phyloP scores from a whole-genome alignment of 2,797 vertebrate species.

The Catostomus latipinnis region DNA sequence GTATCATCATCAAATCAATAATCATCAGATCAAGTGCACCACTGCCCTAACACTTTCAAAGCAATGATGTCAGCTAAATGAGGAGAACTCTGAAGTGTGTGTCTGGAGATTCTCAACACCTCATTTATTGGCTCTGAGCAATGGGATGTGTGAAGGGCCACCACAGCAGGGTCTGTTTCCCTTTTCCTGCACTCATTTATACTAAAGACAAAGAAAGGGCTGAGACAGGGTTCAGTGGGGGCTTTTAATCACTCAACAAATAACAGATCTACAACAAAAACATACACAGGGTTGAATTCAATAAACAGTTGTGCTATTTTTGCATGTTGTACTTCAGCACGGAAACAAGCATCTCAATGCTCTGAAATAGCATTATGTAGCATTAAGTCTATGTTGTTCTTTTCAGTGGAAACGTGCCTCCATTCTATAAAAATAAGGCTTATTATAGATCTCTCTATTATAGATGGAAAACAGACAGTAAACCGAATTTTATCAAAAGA shows the following conservation, averaged over 20 bases:
- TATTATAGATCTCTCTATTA: too few species aligned
- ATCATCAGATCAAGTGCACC: slow-evolving; percentile 60
- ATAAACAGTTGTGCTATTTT: too few species aligned
- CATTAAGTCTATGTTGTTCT: too few species aligned
- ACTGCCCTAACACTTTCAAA: slow-evolving; percentile 66
- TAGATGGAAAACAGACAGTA: too few species aligned
- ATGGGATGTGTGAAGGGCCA: not conserved
- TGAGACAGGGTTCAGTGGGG: slow-evolving; percentile 6
- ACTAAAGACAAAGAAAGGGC: slow-evolving; percentile 34
- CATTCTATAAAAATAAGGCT: too few species aligned
- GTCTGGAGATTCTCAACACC: slow-evolving; percentile 75
- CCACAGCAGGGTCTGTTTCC: slow-evolving; percentile 21
- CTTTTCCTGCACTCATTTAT: slow-evolving; percentile 31
- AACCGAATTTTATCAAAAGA: too few species aligned
- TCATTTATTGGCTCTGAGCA: slow-evolving; percentile 29
- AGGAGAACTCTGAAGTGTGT: slow-evolving; percentile 39
- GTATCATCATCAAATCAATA: too few species aligned
- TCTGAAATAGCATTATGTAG: too few species aligned
- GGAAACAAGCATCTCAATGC: too few species aligned
- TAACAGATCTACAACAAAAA: slow-evolving; percentile 40
- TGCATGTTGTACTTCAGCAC: too few species aligned
- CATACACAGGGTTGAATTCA: not conserved
- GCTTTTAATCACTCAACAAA: slow-evolving; percentile 26
- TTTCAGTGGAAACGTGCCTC: too few species aligned
- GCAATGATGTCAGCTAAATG: slow-evolving; percentile 78